Conservation (phyloP, 2,888 invertebrate species). For the Buathra laborator region DNA sequence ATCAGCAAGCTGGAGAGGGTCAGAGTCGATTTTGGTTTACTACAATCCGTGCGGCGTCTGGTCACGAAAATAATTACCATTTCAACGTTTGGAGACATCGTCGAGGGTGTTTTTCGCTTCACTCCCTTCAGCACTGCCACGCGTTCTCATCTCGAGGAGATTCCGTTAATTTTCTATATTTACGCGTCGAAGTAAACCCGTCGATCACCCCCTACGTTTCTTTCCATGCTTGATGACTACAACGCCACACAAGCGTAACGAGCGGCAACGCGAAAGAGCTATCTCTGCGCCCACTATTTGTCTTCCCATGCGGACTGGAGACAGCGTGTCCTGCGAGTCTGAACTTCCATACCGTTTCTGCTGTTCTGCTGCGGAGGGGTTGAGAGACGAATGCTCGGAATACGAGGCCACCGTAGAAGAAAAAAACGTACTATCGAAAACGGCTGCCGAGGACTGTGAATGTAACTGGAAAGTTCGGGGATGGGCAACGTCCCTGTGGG, state of each 20-base stretch:
- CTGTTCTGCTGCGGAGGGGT: constrained; percentile 63
- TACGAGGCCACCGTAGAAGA: constrained; percentile 70
- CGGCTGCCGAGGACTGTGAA: constrained; percentile 39
- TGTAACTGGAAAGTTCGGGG: constrained; percentile 49
- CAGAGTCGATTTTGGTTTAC: constrained; percentile 55
- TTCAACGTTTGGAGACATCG: constrained; percentile 23
- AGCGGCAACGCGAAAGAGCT: constrained; percentile 45
- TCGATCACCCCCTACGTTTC: constrained; percentile 62
- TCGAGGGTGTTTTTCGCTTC: constrained; percentile 9
- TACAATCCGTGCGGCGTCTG: constrained; percentile 30
- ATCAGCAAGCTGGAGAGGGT: constrained; percentile 43
- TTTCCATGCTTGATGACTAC: constrained; percentile 33
- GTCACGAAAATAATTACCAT: constrained; percentile 66
- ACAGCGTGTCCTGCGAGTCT: constrained; percentile 17
- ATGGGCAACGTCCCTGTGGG: constrained; percentile 77
- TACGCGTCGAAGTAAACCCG: constrained; percentile 58
- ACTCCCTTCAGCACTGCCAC: constrained; percentile 1
- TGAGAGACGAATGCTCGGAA: constrained; percentile 65
- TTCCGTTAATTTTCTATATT: constrained; percentile 68
- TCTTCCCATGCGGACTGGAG: constrained; percentile 74
- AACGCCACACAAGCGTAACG: constrained; percentile 46
- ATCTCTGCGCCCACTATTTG: constrained; percentile 78
- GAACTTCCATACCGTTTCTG: constrained; percentile 11
- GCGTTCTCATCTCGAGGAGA: constrained; percentile 29
- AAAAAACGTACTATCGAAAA: constrained; percentile 71